These are phyloP conservation scores for Pelmatolapia mariae DNA, from an alignment of 2,113 vertebrate species.

Conservation along the genomic window DNA sequence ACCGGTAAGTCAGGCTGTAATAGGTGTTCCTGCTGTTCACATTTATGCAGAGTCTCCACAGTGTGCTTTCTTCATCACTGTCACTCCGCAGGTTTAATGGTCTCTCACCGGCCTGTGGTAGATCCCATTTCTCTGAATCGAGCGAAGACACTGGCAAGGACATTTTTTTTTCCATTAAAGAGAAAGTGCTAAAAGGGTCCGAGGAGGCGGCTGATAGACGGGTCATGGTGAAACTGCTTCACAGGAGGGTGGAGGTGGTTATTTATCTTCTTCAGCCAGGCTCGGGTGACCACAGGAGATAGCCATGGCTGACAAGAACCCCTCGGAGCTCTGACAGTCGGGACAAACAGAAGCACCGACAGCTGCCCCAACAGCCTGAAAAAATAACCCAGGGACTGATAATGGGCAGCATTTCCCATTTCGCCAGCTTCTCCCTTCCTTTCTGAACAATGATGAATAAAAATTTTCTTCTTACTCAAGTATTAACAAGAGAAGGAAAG, in stretches of 20 bases:
- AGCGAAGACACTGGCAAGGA: slow-evolving; percentile 27
- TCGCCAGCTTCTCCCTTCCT: neutral
- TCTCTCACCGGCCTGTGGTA: slow-evolving; percentile 25
- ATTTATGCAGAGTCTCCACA: slow-evolving; percentile 1
- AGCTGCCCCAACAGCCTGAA: neutral
- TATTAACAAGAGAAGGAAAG: neutral
- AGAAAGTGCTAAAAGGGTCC: slow-evolving; percentile 16
- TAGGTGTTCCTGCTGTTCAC: slow-evolving; percentile 38
- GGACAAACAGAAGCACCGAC: neutral
- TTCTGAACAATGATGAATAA: neutral
- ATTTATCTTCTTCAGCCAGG: slow-evolving; percentile 24
- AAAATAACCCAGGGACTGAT: neutral
- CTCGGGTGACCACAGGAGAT: neutral
- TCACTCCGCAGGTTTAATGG: slow-evolving; percentile 42
- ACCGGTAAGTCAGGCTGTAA: slow-evolving; percentile 7
- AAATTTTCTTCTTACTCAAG: neutral
- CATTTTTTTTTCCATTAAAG: slow-evolving; percentile 42
- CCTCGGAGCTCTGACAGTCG: slow-evolving; percentile 13
- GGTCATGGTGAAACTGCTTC: slow-evolving; percentile 15
- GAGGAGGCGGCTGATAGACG: neutral
- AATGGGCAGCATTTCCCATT: neutral
- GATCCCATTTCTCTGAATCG: slow-evolving; percentile 24
- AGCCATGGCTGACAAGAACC: neutral
- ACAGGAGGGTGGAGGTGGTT: neutral
- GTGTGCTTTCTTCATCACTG: slow-evolving; percentile 43